Percentiles rank a stretch among this genome's conserved stretches.
Evolutionary conservation across 2,888 invertebrate species (phyloP).

Genomic region (Eudemis profundana): DNA sequence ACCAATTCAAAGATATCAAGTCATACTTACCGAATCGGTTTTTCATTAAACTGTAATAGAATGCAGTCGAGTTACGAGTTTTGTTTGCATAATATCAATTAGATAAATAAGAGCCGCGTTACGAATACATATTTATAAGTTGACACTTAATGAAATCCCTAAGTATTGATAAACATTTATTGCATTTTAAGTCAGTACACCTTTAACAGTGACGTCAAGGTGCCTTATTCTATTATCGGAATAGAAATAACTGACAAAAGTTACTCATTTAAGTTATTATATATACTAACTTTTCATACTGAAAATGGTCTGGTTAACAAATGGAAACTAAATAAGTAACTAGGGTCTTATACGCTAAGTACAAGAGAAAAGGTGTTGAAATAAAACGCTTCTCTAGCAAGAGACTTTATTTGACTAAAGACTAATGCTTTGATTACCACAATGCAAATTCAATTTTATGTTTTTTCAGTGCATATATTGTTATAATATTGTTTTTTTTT

Average conservation of each 20-base stretch:
- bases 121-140: conserved; percentile 62
- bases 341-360: no score
- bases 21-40: conserved; percentile 12
- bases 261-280: not conserved
- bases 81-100: conserved; percentile 37
- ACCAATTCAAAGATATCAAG: conserved; percentile 12
- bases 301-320: not conserved
- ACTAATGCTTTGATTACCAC: no score
- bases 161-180: conserved; percentile 41
- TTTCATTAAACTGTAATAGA: conserved; percentile 28
- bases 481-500: not conserved
- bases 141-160: conserved; percentile 46
- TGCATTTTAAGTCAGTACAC: conserved; percentile 48
- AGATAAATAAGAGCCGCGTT: conserved; percentile 46
- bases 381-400: no score
- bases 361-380: no score
- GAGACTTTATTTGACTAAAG: no score
- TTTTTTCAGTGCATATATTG: no score
- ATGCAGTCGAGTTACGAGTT: conserved; percentile 21
- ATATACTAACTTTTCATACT: not conserved
- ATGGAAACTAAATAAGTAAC: not conserved
- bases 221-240: conserved; percentile 5
- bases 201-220: conserved; percentile 24
- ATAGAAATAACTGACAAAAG: not conserved
- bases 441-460: no score